A percentile compares a stretch with the other conserved stretches of the same genome.
Evolutionary conservation across 2,888 invertebrate species (phyloP).

Genomic region (Cyrtodaria siliqua): DNA sequence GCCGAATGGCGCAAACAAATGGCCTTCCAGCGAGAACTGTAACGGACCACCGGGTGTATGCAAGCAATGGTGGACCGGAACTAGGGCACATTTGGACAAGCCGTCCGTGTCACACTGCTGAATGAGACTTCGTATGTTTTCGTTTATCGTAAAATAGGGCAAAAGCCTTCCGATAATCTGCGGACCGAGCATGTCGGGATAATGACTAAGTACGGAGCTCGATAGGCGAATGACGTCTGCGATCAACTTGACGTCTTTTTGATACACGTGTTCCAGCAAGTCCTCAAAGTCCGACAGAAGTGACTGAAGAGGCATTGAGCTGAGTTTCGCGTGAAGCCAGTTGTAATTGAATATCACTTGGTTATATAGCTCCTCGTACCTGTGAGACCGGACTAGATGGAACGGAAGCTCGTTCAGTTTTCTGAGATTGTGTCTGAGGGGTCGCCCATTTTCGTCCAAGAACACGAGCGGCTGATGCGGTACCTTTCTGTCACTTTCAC

Average conservation of each 20-base stretch:
- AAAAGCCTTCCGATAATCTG: constrained; percentile 96
- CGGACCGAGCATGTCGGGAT: constrained; percentile 98
- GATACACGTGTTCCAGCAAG: constrained; percentile 87
- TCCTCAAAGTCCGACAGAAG: constrained; percentile 98
- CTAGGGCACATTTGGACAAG: constrained; percentile 94
- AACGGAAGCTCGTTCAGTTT: constrained; percentile 97
- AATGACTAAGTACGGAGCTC: constrained; percentile 95
- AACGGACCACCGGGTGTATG: constrained; percentile 99
- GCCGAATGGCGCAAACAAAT: constrained; percentile 93
- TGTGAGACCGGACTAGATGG: constrained; percentile 95
- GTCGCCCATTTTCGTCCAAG: constrained; percentile 94
- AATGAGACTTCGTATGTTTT: constrained; percentile 94
- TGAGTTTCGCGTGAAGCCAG: constrained; percentile 98
- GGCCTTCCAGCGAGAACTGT: constrained; percentile 99
- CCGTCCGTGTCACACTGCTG: constrained; percentile 97
- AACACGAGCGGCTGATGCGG: constrained; percentile 97
- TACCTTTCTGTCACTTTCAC: constrained; percentile 91
- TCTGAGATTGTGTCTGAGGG: constrained; percentile 96
- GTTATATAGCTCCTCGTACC: constrained; percentile 89
- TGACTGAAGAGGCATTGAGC: constrained; percentile 97
- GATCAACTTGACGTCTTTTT: constrained; percentile 85
- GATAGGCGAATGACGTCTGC: constrained; percentile 90
- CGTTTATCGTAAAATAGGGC: constrained; percentile 95
- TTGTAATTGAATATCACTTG: constrained; percentile 98
- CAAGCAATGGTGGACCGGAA: constrained; percentile 97